These are phyloP conservation scores for Aporophyla nigra DNA, from an alignment of 2,888 invertebrate genomes.

Conservation along the genomic window DNA sequence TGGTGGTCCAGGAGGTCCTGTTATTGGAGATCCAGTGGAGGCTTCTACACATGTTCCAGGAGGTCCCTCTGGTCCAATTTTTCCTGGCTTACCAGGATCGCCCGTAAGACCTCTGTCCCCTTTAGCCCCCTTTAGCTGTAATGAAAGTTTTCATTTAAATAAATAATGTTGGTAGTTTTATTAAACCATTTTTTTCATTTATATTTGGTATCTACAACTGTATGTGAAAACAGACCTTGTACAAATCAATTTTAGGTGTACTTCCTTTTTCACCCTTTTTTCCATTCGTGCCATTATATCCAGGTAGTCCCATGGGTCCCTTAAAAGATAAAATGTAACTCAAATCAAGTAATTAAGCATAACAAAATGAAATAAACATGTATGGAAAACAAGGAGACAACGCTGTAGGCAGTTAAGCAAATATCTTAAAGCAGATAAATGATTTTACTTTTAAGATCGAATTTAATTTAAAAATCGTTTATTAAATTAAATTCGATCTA, in stretches of 20 bases:
- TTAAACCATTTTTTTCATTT: too few species aligned
- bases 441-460: too few species aligned
- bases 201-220: not conserved
- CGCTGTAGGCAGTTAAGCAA: too few species aligned
- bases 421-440: not conserved
- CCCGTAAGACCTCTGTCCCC: constrained; percentile 77
- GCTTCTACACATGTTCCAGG: constrained; percentile 61
- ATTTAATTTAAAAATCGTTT: too few species aligned
- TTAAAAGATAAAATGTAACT: constrained; percentile 31
- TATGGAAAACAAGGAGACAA: too few species aligned
- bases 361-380: not conserved
- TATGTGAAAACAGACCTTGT: constrained; percentile 70
- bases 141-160: not conserved
- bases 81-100: constrained; percentile 72
- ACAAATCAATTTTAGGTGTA: constrained; percentile 70
- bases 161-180: not conserved
- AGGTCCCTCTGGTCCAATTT: constrained; percentile 69
- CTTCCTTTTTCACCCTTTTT: constrained; percentile 82
- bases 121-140: constrained; percentile 81
- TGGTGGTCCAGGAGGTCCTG: constrained; percentile 72
- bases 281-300: constrained; percentile 71
- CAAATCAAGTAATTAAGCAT: not conserved
- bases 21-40: constrained; percentile 32
- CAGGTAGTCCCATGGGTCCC: constrained; percentile 70
- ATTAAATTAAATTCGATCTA: too few species aligned